Conservation (phyloP, 2,113 vertebrate genomes). For the Sebastes schlegelii region DNA sequence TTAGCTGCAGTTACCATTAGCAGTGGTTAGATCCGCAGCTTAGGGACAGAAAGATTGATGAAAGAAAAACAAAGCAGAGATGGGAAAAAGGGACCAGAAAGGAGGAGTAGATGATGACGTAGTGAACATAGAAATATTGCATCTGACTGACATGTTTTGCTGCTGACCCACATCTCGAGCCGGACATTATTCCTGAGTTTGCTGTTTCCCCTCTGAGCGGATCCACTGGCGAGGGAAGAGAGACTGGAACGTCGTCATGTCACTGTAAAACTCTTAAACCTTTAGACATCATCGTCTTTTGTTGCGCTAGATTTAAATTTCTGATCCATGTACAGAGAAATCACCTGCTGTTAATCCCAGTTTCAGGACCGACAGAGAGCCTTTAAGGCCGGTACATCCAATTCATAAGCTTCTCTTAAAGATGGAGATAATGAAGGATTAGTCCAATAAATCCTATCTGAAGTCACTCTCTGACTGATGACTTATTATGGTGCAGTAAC, state of each 20-base stretch:
- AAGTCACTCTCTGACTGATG: conserved; percentile 47
- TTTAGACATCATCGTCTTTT: conserved; percentile 24
- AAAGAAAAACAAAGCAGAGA: neutral
- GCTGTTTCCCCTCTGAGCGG: conserved; percentile 29
- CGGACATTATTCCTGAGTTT: conserved; percentile 39
- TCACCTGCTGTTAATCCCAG: conserved; percentile 66
- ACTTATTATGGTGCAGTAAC: conserved; percentile 29
- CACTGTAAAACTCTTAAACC: conserved; percentile 3
- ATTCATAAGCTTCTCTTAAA: conserved; percentile 64
- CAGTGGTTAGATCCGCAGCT: conserved; percentile 3
- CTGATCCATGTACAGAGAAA: conserved; percentile 39
- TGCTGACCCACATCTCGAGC: conserved; percentile 55
- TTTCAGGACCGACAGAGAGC: conserved; percentile 26
- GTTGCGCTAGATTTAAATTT: conserved; percentile 13
- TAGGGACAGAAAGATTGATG: conserved; percentile 16
- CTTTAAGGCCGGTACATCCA: conserved; percentile 24
- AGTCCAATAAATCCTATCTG: conserved; percentile 46
- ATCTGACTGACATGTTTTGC: conserved; percentile 20
- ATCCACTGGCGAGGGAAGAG: neutral
- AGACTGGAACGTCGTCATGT: neutral
- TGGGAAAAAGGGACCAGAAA: neutral
- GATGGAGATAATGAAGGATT: conserved; percentile 71
- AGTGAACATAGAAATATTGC: neutral
- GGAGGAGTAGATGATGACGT: neutral
- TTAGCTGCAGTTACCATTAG: conserved; percentile 38